Base-by-base conservation (phyloP, 2,113 vertebrate genomes). In the Protomyctophum bolini region DNA sequence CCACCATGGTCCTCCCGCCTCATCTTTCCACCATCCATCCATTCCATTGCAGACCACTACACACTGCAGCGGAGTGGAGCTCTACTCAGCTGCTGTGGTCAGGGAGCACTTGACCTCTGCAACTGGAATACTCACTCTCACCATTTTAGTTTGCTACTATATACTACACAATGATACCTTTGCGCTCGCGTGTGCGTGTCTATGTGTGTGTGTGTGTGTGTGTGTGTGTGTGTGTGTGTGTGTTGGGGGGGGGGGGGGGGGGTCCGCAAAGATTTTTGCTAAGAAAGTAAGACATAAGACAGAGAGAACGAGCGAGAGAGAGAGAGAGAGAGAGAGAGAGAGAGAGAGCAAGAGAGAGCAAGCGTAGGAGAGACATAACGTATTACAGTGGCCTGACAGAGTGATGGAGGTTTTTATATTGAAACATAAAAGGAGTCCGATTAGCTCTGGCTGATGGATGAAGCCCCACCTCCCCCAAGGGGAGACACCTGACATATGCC, bases 401-500 rank as follows among this genome's bases (percentile, higher is more conserved):
- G 7, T 8, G 33, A 8, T 58, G 46, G 47, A 45, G 51, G 21
- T 80, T 65, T 65, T 14, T 29, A 66, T 29, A 66, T 0, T 68
- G 64, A 77, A 75, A 28, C 55, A 63, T 63, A 59, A 66, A 77
- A 14, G 33, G 61, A 48, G 49, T 72, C 33, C 66, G 8, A 74
- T 83, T 66, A 81, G 48, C 8, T 41, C 47, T 1, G 0, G 58
- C 7, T 68, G 50, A 73, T 70, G 66, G 45, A 73, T 63, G 61
- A 7, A 41, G 47, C 29, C 60, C 12, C 54, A 60, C 76, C 48
- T 33, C 73, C 81, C 70, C 68, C 70, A 10, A 54, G 45, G 66
- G 61, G 59, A 14, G 60, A 63, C 60, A 63, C 51, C 61, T 68
- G 63, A 79, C 64, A 10, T 60, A 55, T 60, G 50, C 60, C 59